Conservation (phyloP, 2,888 invertebrate species). For the Acanthopleura granulata region DNA sequence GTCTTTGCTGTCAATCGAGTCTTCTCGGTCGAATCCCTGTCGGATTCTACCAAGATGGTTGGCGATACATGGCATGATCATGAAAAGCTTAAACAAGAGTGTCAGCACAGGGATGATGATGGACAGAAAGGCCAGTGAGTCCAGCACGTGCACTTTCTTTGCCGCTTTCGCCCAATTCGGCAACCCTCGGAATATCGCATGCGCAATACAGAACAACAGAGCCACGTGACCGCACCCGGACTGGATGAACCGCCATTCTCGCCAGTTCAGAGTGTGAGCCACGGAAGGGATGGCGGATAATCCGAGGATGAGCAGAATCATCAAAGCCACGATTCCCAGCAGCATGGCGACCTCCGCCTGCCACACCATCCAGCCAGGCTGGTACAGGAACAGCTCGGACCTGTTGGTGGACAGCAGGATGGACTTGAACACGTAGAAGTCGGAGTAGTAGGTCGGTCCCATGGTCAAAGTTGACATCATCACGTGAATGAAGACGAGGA, state of each 20-base stretch:
- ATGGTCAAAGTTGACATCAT: slow-evolving; percentile 52
- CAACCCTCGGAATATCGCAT: slow-evolving; percentile 51
- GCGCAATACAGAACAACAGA: slow-evolving; percentile 44
- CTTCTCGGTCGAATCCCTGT: slow-evolving; percentile 45
- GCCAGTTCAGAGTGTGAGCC: slow-evolving; percentile 53
- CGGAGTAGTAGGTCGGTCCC: slow-evolving; percentile 49
- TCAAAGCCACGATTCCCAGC: slow-evolving; percentile 48
- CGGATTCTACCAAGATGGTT: slow-evolving; percentile 44
- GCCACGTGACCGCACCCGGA: slow-evolving; percentile 50
- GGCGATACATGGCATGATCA: slow-evolving; percentile 44
- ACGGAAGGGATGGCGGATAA: slow-evolving; percentile 53
- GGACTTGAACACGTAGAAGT: slow-evolving; percentile 44
- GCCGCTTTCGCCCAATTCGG: slow-evolving; percentile 45
- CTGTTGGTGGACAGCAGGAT: slow-evolving; percentile 37
- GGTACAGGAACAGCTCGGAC: slow-evolving; percentile 32
- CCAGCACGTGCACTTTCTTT: slow-evolving; percentile 20
- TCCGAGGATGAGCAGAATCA: slow-evolving; percentile 49
- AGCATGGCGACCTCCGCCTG: slow-evolving; percentile 54
- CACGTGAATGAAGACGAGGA: slow-evolving; percentile 47
- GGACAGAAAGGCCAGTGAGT: slow-evolving; percentile 52
- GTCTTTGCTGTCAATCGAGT: slow-evolving; percentile 32
- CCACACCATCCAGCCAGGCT: slow-evolving; percentile 53
- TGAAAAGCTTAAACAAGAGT: slow-evolving; percentile 40
- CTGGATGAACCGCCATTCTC: slow-evolving; percentile 61
- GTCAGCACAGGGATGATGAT: slow-evolving; percentile 48